Percentiles rank a stretch among this genome's conserved stretches.
phyloP scores from a whole-genome alignment of 1,140 invertebrate species.

The Uloborus diversus region DNA sequence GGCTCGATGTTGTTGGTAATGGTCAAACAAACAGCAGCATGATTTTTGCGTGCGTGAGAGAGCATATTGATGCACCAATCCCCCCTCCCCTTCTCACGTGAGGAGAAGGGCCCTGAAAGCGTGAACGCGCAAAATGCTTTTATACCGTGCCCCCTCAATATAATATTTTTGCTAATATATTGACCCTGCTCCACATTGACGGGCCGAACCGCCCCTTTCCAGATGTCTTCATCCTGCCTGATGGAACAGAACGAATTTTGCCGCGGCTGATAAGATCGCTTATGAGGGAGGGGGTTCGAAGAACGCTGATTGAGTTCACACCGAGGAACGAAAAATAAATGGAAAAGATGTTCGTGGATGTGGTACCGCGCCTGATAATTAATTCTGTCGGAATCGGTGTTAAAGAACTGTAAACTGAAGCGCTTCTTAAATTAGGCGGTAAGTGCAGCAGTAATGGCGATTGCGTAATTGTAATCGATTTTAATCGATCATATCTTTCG shows the following conservation, averaged over 20 bases:
- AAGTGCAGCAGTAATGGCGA: too few species aligned
- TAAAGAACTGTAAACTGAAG: too few species aligned
- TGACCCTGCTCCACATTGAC: constrained; percentile 47
- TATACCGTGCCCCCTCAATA: not conserved
- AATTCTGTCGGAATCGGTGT: not conserved
- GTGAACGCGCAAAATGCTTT: constrained; percentile 45
- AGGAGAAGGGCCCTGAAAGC: constrained; percentile 4
- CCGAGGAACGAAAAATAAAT: too few species aligned
- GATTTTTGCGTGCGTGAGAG: constrained; percentile 44
- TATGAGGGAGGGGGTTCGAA: not conserved
- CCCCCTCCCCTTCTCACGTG: not conserved
- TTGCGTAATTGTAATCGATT: too few species aligned
- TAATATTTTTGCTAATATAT: constrained; percentile 55
- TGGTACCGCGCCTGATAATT: too few species aligned
- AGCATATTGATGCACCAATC: not conserved
- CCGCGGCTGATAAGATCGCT: constrained; percentile 36
- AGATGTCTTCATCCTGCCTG: constrained; percentile 47
- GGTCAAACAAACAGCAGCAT: too few species aligned
- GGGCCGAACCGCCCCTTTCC: constrained; percentile 14
- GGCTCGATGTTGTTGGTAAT: too few species aligned
- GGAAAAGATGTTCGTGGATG: too few species aligned
- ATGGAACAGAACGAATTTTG: not conserved
- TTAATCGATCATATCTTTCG: too few species aligned
- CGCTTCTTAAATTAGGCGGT: too few species aligned
- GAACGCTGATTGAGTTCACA: constrained; percentile 25